Base-by-base conservation (phyloP, 2,888 invertebrate species). In the Microctonus aethiopoides region DNA sequence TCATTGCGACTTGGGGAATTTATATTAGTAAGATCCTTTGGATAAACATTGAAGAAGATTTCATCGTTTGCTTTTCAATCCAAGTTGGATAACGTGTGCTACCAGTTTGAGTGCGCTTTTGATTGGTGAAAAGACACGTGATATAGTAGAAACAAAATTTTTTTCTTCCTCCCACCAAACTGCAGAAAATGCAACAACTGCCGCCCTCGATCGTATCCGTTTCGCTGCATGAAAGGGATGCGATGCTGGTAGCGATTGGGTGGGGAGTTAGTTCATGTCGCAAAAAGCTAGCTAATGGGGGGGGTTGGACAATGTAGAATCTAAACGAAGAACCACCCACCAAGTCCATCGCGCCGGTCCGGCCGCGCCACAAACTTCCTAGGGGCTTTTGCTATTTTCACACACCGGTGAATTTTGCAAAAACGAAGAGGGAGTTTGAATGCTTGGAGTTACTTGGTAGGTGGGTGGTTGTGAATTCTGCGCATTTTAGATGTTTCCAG, bases 311-410 rank as follows among this genome's bases (percentile, higher is more conserved):
- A 79, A 81, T 79, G 79, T 32, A 80, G 80, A 68, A 81, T 83
- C 81, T 79, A 78, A 84, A 86, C 75, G 87, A 26, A 41, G 88
- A 77, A 86, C 89, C 89, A 88, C 86, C 86, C 86, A 84, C 84
- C 76, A 79, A 81, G 85, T 86, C 84, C 83, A 86, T 82, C 84
- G 85, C 85, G 85, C 85, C 85, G 84, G 86, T 85, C 86, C 82
- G 83, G 82, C 81, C 84, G 80, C 80, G 82, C 84, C 81, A 80
- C 77, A 76, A 72, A 74, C 66, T 41, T 60, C 51, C 34, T 46
- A 24, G 24, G 32, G 11, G 24, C 13, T 74, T 72, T 73, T 34
- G 13, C 63, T 57, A 26, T 64, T 59, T 59, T 59, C 56, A 20
- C 57, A 46, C 56, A 46, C 16, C 46, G 16, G 16, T 46, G 46